These are phyloP conservation scores for Odocoileus hemionus DNA, from an alignment of 2,113 vertebrate species.

Conservation along the genomic window DNA sequence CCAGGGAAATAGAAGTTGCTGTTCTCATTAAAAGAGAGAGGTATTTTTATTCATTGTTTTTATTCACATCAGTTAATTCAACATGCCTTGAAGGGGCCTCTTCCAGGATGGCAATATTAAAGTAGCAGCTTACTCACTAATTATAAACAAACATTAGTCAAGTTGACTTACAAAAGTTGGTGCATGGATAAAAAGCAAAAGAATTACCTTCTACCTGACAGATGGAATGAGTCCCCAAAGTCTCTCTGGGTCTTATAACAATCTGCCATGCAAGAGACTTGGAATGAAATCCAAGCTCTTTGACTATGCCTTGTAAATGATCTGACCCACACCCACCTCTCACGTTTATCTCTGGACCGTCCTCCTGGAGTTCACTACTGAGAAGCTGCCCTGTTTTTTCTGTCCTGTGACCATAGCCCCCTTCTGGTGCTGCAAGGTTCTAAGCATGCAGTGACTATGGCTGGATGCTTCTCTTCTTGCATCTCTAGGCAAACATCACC, in stretches of 20 bases:
- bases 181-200: slow-evolving; percentile 42
- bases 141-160: slow-evolving; percentile 76
- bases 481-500: background rate
- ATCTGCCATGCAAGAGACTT: slow-evolving; percentile 19
- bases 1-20: slow-evolving; percentile 66
- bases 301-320: background rate
- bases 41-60: slow-evolving; percentile 75
- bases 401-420: background rate
- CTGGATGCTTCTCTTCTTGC: background rate
- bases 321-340: background rate
- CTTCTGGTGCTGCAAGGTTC: background rate
- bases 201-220: slow-evolving; percentile 59
- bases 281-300: background rate
- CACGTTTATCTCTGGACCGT: background rate
- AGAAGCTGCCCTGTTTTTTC: background rate
- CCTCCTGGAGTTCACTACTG: background rate
- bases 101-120: slow-evolving; percentile 60
- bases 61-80: slow-evolving; percentile 74
- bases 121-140: slow-evolving; percentile 70
- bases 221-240: slow-evolving; percentile 44
- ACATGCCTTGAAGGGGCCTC: slow-evolving; percentile 71
- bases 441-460: accelerated
- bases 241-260: slow-evolving; percentile 24
- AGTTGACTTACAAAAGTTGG: slow-evolving; percentile 67
- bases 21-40: slow-evolving; percentile 69